These are phyloP conservation scores for Xylota segnis DNA, from an alignment of 2,888 invertebrate species.

Conservation along the genomic window DNA sequence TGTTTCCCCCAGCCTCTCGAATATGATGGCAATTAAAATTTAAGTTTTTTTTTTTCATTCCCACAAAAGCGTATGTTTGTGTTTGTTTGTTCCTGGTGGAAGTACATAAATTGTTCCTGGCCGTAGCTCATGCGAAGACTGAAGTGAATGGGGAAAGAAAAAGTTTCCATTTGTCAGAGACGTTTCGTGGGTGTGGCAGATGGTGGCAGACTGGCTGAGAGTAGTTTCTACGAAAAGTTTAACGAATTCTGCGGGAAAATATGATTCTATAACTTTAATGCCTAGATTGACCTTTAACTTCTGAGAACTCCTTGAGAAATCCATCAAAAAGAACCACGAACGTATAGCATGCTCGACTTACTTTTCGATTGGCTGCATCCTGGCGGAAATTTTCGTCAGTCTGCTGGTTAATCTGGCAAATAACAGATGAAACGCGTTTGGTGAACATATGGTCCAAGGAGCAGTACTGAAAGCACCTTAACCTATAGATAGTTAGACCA, in stretches of 20 bases:
- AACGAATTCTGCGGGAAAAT: slow-evolving; percentile 3
- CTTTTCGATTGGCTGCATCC: no score
- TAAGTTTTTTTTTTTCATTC: slow-evolving; percentile 37
- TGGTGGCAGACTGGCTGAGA: slow-evolving; percentile 15
- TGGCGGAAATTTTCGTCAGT: no score
- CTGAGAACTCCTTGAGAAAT: no score
- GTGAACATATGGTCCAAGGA: no score
- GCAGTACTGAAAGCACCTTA: no score
- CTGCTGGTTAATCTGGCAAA: no score
- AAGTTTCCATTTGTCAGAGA: slow-evolving; percentile 39
- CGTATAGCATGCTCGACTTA: no score
- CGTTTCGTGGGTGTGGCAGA: slow-evolving; percentile 48
- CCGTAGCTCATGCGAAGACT: slow-evolving; percentile 12
- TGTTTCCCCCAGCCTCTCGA: not conserved
- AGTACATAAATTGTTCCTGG: slow-evolving; percentile 51
- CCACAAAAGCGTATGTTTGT: slow-evolving; percentile 46
- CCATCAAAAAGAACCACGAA: no score
- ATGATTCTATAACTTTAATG: not conserved
- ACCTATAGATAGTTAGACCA: no score
- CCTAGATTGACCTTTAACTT: no score
- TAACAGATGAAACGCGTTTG: no score
- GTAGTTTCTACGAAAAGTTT: slow-evolving; percentile 5
- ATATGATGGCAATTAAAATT: slow-evolving; percentile 71
- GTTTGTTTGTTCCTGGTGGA: slow-evolving; percentile 19
- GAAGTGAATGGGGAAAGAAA: slow-evolving; percentile 48